These are phyloP conservation scores for Drosophila nigricruria DNA, from an alignment of 2,888 invertebrate species.

Conservation along the genomic window DNA sequence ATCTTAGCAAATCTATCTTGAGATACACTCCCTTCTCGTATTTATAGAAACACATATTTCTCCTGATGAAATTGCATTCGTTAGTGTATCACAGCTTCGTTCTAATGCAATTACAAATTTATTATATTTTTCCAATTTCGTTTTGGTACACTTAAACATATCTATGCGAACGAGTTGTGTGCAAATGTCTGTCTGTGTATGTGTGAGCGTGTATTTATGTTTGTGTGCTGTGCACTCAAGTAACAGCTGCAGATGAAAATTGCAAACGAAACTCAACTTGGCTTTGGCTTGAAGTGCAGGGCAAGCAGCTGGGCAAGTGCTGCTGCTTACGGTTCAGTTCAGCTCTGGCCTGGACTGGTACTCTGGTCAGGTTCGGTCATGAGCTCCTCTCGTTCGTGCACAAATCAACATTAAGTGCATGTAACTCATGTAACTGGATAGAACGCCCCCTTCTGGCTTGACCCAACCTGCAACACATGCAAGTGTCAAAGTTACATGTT, in stretches of 20 bases:
- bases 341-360: conserved; percentile 15
- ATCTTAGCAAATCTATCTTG: not conserved
- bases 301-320: conserved; percentile 41
- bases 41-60: not conserved
- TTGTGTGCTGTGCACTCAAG: conserved; percentile 53
- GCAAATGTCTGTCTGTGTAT: conserved; percentile 37
- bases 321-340: conserved; percentile 11
- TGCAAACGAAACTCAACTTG: conserved; percentile 75
- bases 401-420: conserved; percentile 80
- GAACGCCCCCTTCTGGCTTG: not conserved
- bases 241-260: conserved; percentile 78
- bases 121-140: conserved; percentile 68
- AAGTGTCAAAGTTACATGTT: conserved; percentile 78
- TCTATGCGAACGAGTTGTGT: conserved; percentile 36
- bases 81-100: conserved; percentile 43
- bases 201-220: conserved; percentile 34
- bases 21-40: not conserved
- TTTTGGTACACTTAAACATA: conserved; percentile 55
- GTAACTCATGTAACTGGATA: conserved; percentile 52
- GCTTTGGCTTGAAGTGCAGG: conserved; percentile 40
- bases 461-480: conserved; percentile 25
- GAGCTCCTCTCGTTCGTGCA: conserved; percentile 50
- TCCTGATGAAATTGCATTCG: not conserved
- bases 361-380: conserved; percentile 34
- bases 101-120: conserved; percentile 52